Base-by-base conservation (phyloP, 2,888 invertebrate genomes). In the Yponomeuta plumbellus region DNA sequence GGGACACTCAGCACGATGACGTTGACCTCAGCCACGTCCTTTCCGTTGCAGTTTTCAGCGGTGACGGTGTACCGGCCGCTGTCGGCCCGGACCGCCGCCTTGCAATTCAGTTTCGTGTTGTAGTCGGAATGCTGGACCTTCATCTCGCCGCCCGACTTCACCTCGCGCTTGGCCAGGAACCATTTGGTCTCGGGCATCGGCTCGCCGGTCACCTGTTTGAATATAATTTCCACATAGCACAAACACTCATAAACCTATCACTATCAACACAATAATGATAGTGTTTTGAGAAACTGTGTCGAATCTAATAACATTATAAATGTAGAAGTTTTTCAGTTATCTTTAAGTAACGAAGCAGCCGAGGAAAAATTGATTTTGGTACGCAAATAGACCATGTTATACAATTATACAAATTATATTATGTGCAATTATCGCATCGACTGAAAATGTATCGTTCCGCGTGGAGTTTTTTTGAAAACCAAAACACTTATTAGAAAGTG, bases 181-280 rank as follows among this genome's bases (percentile, higher is more conserved):
- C 99, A 99, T 82, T 95, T 96, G 0, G 98, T 98, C 69, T 94
- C 95, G 0, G 99, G 99, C 81, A 97, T 96, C 10, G 98, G 98
- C 85, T 99, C 98, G 68, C 98, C 99, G 64, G 95, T 93, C 4
- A 92, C 92, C 91, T 91, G 74, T 5, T 11, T 23, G 17, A 39
- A 44, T 52, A 17, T n/a, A n/a, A n/a, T n/a, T n/a, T n/a, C n/a
- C n/a, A n/a, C n/a, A n/a, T n/a, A n/a, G n/a, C n/a, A n/a, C n/a
- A n/a, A n/a, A n/a, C n/a, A n/a, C n/a, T n/a, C n/a, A n/a, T n/a
- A n/a, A n/a, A n/a, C n/a, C n/a, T n/a, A n/a, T n/a, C n/a, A n/a
- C n/a, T n/a, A n/a, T n/a, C n/a, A n/a, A n/a, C n/a, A n/a, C n/a
- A 52, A 4, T 13, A 44, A 17, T 52, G 3, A 17, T 13, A 1